These are phyloP conservation scores for Geotrupes spiniger DNA, from an alignment of 2,888 invertebrate species.

Conservation along the genomic window DNA sequence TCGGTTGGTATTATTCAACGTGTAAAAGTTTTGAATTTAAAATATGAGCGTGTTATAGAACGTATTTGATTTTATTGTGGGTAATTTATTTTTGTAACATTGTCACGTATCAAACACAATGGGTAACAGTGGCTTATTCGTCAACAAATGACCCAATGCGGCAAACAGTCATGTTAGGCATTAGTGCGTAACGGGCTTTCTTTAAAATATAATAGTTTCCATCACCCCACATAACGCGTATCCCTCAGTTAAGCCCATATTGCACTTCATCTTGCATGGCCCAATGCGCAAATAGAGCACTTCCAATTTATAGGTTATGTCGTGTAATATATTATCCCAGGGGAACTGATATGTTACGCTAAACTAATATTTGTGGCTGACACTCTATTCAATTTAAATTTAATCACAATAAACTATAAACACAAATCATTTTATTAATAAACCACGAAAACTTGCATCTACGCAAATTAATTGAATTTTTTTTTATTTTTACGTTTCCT, in stretches of 20 bases:
- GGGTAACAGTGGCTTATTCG: constrained; percentile 32
- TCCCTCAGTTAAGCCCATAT: constrained; percentile 27
- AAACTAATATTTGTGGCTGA: constrained; percentile 27
- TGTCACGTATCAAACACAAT: constrained; percentile 23
- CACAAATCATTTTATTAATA: constrained; percentile 12
- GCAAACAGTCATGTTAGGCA: constrained; percentile 34
- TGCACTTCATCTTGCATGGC: constrained; percentile 40
- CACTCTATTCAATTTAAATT: constrained; percentile 21
- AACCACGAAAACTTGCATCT: background rate
- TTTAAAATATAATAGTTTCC: constrained; percentile 37
- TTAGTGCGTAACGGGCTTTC: constrained; percentile 35
- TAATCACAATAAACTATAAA: constrained; percentile 16
- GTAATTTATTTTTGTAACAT: constrained; percentile 30
- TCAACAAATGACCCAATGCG: constrained; percentile 35
- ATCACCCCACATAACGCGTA: constrained; percentile 24
- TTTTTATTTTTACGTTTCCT: no score
- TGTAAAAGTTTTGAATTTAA: background rate
- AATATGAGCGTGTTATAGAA: constrained; percentile 14
- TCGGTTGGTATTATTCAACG: no score
- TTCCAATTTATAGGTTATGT: constrained; percentile 29
- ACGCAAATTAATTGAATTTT: no score
- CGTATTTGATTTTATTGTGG: constrained; percentile 29
- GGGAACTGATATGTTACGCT: constrained; percentile 16
- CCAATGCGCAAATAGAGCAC: constrained; percentile 36
- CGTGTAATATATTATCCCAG: constrained; percentile 24